Conservation (phyloP, 2,797 vertebrate genomes). For the Danio tinwini region DNA sequence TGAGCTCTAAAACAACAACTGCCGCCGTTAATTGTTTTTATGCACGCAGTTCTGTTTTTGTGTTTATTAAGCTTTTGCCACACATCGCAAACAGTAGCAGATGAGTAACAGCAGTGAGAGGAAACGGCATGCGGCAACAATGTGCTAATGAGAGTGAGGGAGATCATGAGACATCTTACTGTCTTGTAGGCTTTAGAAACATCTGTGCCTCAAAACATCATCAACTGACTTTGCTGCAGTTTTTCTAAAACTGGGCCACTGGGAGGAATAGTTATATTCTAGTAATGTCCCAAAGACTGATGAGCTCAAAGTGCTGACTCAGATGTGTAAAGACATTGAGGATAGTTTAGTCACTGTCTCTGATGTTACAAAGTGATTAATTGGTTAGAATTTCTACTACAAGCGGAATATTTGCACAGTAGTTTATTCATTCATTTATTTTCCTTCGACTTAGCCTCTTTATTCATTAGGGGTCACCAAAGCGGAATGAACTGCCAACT, state of each 20-base stretch:
- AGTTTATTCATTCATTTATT: not conserved
- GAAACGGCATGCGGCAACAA: slow-evolving; percentile 12
- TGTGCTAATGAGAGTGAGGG: slow-evolving; percentile 25
- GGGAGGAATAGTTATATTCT: not conserved
- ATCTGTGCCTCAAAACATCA: slow-evolving; percentile 12
- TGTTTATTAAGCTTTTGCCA: slow-evolving; percentile 60
- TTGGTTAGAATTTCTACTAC: not conserved
- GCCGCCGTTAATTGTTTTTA: slow-evolving; percentile 37
- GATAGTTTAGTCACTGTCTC: slow-evolving; percentile 12
- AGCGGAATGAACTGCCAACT: too few relatives aligned
- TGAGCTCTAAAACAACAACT: slow-evolving; percentile 47
- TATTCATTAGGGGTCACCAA: too few relatives aligned
- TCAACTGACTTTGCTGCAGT: not conserved
- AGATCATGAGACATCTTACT: not conserved
- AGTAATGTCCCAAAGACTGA: slow-evolving; percentile 16
- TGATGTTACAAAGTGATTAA: not conserved
- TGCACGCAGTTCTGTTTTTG: slow-evolving; percentile 27
- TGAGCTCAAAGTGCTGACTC: slow-evolving; percentile 1
- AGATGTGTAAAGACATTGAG: not conserved
- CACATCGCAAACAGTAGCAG: slow-evolving; percentile 37
- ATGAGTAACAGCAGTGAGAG: slow-evolving; percentile 40
- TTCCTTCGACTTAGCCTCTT: too few relatives aligned
- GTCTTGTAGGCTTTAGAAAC: slow-evolving; percentile 9
- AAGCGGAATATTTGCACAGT: not conserved
- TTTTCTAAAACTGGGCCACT: slow-evolving; percentile 19